Percentiles rank a stretch among this genome's conserved stretches.
Conservation (phyloP, 2,888 invertebrate species). For the Epirrhoe alternata region DNA sequence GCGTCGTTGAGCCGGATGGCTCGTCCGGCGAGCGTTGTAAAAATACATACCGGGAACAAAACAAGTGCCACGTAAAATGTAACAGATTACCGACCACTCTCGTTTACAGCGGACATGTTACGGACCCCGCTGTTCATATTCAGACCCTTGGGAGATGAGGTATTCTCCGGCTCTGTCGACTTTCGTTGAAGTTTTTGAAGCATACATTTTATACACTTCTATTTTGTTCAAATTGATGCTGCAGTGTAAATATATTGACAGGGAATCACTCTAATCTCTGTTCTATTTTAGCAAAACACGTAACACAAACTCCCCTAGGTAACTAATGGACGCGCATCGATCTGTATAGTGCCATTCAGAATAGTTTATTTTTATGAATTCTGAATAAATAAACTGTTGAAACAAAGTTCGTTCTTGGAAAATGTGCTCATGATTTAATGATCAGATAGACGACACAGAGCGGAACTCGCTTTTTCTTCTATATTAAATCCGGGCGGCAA, state of each 20-base stretch:
- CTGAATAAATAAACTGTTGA: constrained; percentile 1
- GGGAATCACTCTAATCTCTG: constrained; percentile 5
- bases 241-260: constrained; percentile 13
- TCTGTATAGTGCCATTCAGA: background rate
- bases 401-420: background rate
- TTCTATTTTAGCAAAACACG: background rate
- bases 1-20: constrained; percentile 68
- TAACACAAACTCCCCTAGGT: background rate
- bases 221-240: constrained; percentile 18
- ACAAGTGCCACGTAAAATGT: constrained; percentile 70
- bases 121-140: constrained; percentile 51
- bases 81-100: constrained; percentile 67
- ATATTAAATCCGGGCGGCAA: constrained; percentile 40
- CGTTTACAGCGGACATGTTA: constrained; percentile 64
- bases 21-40: constrained; percentile 62
- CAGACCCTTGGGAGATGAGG: constrained; percentile 49
- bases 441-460: constrained; percentile 28
- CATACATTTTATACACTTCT: constrained; percentile 28
- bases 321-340: background rate
- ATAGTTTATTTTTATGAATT: background rate
- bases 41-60: constrained; percentile 65
- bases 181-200: constrained; percentile 30
- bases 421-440: constrained; percentile 28
- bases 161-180: constrained; percentile 35
- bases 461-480: constrained; percentile 27